phyloP scores from a whole-genome alignment of 2,797 vertebrate species.

The Somateria mollissima region DNA sequence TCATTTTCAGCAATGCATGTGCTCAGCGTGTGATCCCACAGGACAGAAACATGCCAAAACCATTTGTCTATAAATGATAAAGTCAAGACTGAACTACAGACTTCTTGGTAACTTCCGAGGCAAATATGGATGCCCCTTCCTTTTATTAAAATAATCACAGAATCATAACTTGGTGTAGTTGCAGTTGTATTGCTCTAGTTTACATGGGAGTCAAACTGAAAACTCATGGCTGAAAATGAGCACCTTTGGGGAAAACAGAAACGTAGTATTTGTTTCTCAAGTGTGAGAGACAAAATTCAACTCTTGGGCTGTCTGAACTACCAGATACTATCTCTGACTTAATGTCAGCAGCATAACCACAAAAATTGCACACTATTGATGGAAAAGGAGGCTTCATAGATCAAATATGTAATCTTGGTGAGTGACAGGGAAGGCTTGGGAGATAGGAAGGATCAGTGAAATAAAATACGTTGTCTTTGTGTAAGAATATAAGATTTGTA shows the following conservation, averaged over 20 bases:
- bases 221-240: background rate
- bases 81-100: background rate
- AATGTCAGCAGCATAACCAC: background rate
- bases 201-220: background rate
- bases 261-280: background rate
- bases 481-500: background rate
- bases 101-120: background rate
- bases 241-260: background rate
- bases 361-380: background rate
- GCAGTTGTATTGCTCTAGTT: background rate
- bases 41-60: background rate
- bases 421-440: background rate
- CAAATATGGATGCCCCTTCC: background rate
- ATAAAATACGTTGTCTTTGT: background rate
- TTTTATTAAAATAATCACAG: background rate
- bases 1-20: background rate
- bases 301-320: background rate
- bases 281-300: background rate
- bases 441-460: background rate
- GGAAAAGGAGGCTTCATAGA: background rate
- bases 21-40: background rate
- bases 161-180: background rate
- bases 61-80: background rate
- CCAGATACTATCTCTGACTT: background rate
- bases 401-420: background rate